Evolutionary conservation across 2,888 invertebrate species (phyloP).

Genomic region (Hermaeophaga mercurialis): DNA sequence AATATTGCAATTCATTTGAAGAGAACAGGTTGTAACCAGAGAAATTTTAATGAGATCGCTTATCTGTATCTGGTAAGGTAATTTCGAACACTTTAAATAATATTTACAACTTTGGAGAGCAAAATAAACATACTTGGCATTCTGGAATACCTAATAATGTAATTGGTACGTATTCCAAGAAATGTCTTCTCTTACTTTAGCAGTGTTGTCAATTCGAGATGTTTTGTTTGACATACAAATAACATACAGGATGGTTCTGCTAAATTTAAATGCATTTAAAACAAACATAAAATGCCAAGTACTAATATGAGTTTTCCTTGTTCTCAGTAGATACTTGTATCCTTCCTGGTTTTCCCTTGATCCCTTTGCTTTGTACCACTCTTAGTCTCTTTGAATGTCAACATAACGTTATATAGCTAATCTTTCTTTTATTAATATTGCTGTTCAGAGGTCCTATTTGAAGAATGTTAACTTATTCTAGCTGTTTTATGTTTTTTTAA

Average conservation of each 20-base stretch:
- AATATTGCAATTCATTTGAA: slow-evolving; percentile 9
- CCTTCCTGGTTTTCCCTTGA: no score
- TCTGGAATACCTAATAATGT: slow-evolving; percentile 4
- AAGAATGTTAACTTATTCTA: no score
- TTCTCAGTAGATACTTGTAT: no score
- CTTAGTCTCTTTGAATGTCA: no score
- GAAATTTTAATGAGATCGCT: slow-evolving; percentile 7
- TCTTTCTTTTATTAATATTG: no score
- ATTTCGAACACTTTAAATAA: slow-evolving; percentile 8
- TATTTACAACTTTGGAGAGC: slow-evolving; percentile 5
- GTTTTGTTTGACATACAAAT: not conserved
- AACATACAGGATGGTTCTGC: not conserved
- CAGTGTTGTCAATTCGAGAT: not conserved
- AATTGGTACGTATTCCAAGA: not conserved
- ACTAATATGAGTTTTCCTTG: no score
- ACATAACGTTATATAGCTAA: no score
- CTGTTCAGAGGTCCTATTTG: no score
- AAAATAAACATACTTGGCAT: slow-evolving; percentile 5
- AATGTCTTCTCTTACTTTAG: not conserved
- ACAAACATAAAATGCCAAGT: no score
- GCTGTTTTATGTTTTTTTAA: no score
- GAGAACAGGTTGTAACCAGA: slow-evolving; percentile 8
- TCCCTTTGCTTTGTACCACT: no score
- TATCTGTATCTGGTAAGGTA: not conserved
- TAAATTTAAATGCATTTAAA: no score